Evolutionary conservation across 2,888 invertebrate species (phyloP), one percentile per base, ranked within the genome.

Genomic region (Tillus elongatus): DNA sequence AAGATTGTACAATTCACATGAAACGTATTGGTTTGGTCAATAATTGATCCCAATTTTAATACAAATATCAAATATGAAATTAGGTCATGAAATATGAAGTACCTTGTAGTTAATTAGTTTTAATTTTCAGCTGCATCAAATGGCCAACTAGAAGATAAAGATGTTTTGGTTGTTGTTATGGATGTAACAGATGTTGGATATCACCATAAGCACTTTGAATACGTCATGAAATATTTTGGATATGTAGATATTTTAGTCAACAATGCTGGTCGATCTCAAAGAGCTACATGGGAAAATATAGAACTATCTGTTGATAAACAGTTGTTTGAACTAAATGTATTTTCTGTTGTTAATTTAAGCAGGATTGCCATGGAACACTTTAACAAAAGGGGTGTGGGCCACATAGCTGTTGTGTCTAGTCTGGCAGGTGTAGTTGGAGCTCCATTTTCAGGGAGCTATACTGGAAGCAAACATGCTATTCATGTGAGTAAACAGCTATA

Each of bases 211-310:
- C 67, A 72, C 15, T 75, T 84, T 16, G 66, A 77, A 32, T 60
- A 66, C 36, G 78, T 84, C 1, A 56, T 85, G 1, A 58, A 72
- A 15, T 73, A 80, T 55, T 87, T 84, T 58, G 82, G 78, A 30
- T 60, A 75, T 67, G 62, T 89, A 28, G 84, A 89, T 56, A 73
- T 88, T 38, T 66, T 89, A 24, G 74, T 89, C 0, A 85, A 83
- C 56, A 89, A 89, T 66, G 87, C 87, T 1, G 88, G 87, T 0
- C 66, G 85, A 36, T 82, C 83, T 4, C 88, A 89, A 58, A 68
- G 87, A 43, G 82, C 82, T 1, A 51, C 60, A 12, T 87, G 82
- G 79, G 77, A 79, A 42, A 68, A 77, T 1, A 83, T 81, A 30
- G 75, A 80, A 1, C 43, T 82, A 1, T 61, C 68, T 28, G 86